Percentiles rank a stretch among this genome's conserved stretches.
phyloP scores from a whole-genome alignment of 2,797 vertebrate genomes.

The Geotria australis region DNA sequence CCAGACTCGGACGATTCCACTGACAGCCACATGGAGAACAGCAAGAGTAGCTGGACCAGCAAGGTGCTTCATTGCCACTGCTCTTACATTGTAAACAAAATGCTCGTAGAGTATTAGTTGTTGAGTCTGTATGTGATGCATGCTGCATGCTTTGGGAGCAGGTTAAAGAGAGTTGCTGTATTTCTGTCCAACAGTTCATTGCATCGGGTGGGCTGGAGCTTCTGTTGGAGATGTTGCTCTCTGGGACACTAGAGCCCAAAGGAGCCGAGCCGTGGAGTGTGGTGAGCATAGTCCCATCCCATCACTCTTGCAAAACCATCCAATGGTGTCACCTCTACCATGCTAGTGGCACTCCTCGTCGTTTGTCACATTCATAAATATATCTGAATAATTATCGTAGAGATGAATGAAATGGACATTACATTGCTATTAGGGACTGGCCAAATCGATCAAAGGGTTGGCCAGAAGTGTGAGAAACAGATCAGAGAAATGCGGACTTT shows the following conservation, averaged over 20 bases:
- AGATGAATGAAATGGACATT: too few species aligned
- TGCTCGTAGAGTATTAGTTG: background rate
- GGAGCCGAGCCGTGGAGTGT: slow-evolving; percentile 93
- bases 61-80: slow-evolving; percentile 26
- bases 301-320: too few species aligned
- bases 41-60: slow-evolving; percentile 98
- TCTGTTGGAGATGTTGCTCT: slow-evolving; percentile 82
- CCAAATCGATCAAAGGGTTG: too few species aligned
- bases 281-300: slow-evolving; percentile 16
- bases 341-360: too few species aligned
- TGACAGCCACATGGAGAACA: slow-evolving; percentile 95
- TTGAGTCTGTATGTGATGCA: background rate
- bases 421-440: too few species aligned
- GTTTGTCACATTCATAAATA: too few species aligned
- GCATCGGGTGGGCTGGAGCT: slow-evolving; percentile 79
- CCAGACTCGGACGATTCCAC: slow-evolving; percentile 93
- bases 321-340: too few species aligned
- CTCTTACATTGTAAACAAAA: slow-evolving; percentile 1
- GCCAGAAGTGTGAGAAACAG: too few species aligned
- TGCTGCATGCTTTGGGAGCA: background rate
- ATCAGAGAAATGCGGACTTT: too few species aligned
- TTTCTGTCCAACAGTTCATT: slow-evolving; percentile 31
- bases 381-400: too few species aligned
- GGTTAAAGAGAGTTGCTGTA: too few species aligned
- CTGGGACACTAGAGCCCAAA: slow-evolving; percentile 75